Percentiles rank a stretch among this genome's conserved stretches.
Evolutionary conservation across 1,140 invertebrate genomes (phyloP).

Genomic region (Ganaspis sp.): DNA sequence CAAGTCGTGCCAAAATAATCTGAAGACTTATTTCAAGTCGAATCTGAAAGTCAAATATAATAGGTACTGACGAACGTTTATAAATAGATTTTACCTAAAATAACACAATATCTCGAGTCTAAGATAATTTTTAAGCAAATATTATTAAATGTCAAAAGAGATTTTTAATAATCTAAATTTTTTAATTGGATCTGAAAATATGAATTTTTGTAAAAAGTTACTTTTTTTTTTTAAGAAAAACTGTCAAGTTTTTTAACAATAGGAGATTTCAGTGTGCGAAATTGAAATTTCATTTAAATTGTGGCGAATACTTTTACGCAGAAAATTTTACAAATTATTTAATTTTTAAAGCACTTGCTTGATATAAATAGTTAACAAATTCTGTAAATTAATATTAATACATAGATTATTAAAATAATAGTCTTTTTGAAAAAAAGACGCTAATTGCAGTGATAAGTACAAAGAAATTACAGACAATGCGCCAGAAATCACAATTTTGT

Average conservation of each 20-base stretch:
- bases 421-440: conserved; percentile 17
- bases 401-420: conserved; percentile 5
- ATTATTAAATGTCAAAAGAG: background rate
- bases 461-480: conserved; percentile 4
- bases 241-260: too few species aligned
- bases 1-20: too few species aligned
- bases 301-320: too few species aligned
- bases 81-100: too few species aligned
- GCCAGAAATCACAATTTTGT: background rate
- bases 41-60: conserved; percentile 3
- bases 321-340: too few species aligned
- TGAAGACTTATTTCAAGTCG: too few species aligned
- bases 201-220: too few species aligned
- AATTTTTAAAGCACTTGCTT: background rate
- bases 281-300: too few species aligned
- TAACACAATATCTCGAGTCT: background rate
- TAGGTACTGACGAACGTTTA: background rate
- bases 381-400: background rate
- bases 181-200: too few species aligned
- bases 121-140: background rate
- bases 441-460: conserved; percentile 28
- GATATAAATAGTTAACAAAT: background rate
- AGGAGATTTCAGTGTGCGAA: too few species aligned
- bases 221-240: too few species aligned
- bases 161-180: background rate